Conservation (phyloP, 2,888 invertebrate species). For the Limnephilus marmoratus region DNA sequence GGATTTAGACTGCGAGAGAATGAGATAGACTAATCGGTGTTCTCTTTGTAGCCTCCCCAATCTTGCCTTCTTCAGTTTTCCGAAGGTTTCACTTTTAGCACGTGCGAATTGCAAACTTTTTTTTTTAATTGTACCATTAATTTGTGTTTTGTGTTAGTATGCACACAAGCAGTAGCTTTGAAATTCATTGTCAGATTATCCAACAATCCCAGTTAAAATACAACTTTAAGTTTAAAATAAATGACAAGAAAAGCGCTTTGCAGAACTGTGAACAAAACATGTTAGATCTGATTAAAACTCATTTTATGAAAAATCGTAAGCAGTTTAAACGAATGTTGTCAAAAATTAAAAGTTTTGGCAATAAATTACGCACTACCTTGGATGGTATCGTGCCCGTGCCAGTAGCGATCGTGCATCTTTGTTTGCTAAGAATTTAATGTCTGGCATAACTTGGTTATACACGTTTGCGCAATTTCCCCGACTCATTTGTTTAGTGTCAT, state of each 20-base stretch:
- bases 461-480: constrained; percentile 56
- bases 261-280: constrained; percentile 3
- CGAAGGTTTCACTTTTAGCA: too few species aligned
- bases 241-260: neutral
- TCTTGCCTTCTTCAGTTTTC: too few species aligned
- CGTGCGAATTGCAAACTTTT: too few species aligned
- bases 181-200: neutral
- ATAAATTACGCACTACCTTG: constrained; percentile 53
- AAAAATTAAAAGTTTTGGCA: constrained; percentile 33
- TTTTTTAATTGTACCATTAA: neutral
- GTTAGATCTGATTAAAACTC: constrained; percentile 1
- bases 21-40: too few species aligned
- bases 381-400: constrained; percentile 23
- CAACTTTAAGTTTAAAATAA: neutral
- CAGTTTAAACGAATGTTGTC: constrained; percentile 43
- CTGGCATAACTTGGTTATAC: constrained; percentile 57
- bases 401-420: constrained; percentile 40
- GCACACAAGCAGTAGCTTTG: neutral
- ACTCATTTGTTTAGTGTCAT: constrained; percentile 61
- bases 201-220: neutral
- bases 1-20: too few species aligned
- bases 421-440: constrained; percentile 58
- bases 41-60: too few species aligned
- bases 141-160: neutral
- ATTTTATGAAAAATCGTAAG: neutral